Conservation (phyloP, 2,797 vertebrate species). For the Perodicticus potto region DNA sequence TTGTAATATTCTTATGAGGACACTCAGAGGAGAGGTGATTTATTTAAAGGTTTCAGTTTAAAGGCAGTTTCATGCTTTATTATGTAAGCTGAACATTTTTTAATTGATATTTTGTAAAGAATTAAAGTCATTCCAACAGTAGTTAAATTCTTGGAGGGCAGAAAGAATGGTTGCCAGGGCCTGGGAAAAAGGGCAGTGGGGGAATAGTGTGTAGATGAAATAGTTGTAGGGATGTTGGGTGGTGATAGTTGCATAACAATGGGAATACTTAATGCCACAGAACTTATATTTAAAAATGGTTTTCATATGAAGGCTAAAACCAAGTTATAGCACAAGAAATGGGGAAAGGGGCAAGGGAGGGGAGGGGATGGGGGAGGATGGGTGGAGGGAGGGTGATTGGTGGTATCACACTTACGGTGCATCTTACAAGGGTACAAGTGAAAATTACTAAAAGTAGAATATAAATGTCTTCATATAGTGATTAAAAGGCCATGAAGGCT, state of each 20-base stretch:
- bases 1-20: background rate
- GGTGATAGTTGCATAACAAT: background rate
- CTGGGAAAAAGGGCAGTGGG: background rate
- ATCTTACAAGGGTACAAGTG: too few species aligned
- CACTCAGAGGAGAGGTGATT: background rate
- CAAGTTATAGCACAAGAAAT: too few species aligned
- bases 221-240: background rate
- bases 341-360: too few species aligned
- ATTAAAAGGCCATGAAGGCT: too few species aligned
- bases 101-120: background rate
- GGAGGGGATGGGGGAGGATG: too few species aligned
- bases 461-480: too few species aligned
- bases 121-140: background rate
- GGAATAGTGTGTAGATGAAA: background rate
- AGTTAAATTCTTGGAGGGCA: background rate
- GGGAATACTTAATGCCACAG: background rate
- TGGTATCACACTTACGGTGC: too few species aligned
- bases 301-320: background rate
- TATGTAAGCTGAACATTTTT: background rate
- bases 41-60: slow-evolving; percentile 25
- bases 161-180: background rate
- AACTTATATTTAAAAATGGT: background rate
- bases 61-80: background rate
- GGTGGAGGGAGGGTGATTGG: too few species aligned
- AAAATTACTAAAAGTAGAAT: too few species aligned